Base-by-base conservation (phyloP, 2,797 vertebrate genomes). In the Mastacembelus armatus region DNA sequence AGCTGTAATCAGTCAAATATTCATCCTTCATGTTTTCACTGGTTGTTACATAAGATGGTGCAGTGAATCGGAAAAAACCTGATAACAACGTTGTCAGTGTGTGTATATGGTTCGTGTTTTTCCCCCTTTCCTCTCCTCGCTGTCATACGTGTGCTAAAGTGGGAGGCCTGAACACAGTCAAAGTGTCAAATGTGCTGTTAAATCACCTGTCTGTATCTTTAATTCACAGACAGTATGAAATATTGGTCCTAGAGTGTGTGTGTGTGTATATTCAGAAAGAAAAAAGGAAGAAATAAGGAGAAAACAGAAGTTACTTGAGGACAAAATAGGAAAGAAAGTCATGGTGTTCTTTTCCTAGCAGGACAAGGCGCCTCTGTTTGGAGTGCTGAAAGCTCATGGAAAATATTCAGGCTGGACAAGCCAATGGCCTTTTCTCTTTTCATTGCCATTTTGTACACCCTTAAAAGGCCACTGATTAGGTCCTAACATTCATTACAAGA, bases 301-400 rank as follows among this genome's bases (percentile, higher is more conserved):
- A 73, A 82, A 74, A 73, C 60, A 24, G 50, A 51, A 45, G 36
- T 60, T 78, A 69, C 67, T 47, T 10, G 24, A 65, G 38, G 43
- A 29, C 22, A 50, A 66, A 61, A 66, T 40, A 55, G 57, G 42
- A 66, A 63, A 73, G 49, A 60, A 61, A 74, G 66, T 16, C 45
- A 50, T 68, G 30, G 38, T 42, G 45, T 71, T 74, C 56, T 65
- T 77, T 59, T 67, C 27, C 35, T 33, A 47, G 45, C 39, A 27
- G 71, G 59, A 88, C 85, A 89, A 89, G 74, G 81, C 51, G 36
- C 56, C 76, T 88, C 78, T 89, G 86, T 88, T 69, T 56, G 44
- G 24, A 54, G 78, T 61, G 64, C 33, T 75, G 75, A 84, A 83
- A 52, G 69, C 69, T 84, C 40, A 45, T 74, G 85, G 84, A 89